Evolutionary conservation across 2,888 invertebrate species (phyloP).

Genomic region (Venustoraphidia nigricollis): DNA sequence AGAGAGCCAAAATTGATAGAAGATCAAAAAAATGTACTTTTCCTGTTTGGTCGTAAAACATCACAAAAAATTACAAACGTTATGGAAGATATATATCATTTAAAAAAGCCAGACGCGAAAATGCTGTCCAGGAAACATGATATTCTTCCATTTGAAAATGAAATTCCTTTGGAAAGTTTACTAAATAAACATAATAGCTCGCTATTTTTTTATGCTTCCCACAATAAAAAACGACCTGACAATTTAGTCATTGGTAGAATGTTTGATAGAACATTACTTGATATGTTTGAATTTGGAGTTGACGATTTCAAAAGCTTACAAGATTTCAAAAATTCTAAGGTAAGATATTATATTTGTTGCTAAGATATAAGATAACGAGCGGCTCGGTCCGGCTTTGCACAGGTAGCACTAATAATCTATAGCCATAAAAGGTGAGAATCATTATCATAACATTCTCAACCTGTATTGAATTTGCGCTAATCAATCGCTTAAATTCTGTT

Average conservation of each 20-base stretch:
- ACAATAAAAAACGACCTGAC: conserved; percentile 89
- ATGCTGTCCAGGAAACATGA: conserved; percentile 71
- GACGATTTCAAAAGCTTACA: conserved; percentile 64
- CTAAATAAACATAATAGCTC: conserved; percentile 76
- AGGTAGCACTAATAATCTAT: too few species aligned
- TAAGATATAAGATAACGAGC: neutral
- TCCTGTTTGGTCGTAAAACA: conserved; percentile 72
- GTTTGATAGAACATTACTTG: conserved; percentile 78
- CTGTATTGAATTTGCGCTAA: too few species aligned
- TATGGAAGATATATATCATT: conserved; percentile 71
- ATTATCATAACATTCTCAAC: too few species aligned
- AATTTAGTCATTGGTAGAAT: conserved; percentile 81
- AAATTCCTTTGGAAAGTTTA: conserved; percentile 59
- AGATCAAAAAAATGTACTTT: conserved; percentile 68
- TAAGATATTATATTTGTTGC: conserved; percentile 10
- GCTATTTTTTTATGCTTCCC: conserved; percentile 79
- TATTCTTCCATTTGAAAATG: conserved; percentile 85
- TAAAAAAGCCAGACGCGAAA: conserved; percentile 75
- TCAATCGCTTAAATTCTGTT: too few species aligned
- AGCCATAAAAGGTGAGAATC: too few species aligned
- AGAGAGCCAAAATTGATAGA: conserved; percentile 81
- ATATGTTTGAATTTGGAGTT: conserved; percentile 92
- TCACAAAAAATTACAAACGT: conserved; percentile 51
- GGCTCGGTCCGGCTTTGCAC: too few species aligned
- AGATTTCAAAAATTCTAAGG: conserved; percentile 58